Evolutionary conservation across 64 coral and sea anemone species (phyloP), one percentile per base, ranked within the genome.

Genomic region (Stichodactyla mertensii): DNA sequence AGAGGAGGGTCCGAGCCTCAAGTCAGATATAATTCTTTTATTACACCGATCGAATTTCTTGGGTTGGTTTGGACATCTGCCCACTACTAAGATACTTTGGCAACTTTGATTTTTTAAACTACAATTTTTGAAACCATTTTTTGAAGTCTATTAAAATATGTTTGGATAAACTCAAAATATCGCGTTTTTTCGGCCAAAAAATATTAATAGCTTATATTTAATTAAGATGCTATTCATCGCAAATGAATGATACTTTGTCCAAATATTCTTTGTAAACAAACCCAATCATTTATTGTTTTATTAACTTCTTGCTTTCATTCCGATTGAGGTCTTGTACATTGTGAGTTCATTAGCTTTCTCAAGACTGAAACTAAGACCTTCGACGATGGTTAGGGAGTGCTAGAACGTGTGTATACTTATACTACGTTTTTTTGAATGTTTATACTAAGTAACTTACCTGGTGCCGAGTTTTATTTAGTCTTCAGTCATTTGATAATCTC

Each of bases 61-160:
- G 69, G 69, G 22, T 23, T 74, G 69, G 24, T 31, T 31, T 74
- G 69, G 69, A 74, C 69, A 74, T 74, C 69, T 74, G 69, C 69
- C 69, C 22, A 23, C 69, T 74, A 45, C 36, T 45, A 74, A 74
- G 24, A 31, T 9, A 74, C 11, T 74, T 31, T 26, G 6, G 10
- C 8, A 74, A 6, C 11, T 31, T 74, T n/a, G 2, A 28, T 27
- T 28, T 27, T 31, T 31, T 1, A 74, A 74, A 31, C 56, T 57
- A 57, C 14, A 11, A 58, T 58, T 58, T 11, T 11, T 58, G n/a
- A 74, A n/a, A 27, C 22, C 4, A 74, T 11, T 28, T 70, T 70
- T 70, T 23, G 12, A 58, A 58, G 36, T 45, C 36, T 15, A 58
- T 58, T 11, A 28, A 12, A 74, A 74, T 5, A 2, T 8, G 22